phyloP scores from a whole-genome alignment of 2,888 invertebrate species.

The Apomyelois bistriatella region DNA sequence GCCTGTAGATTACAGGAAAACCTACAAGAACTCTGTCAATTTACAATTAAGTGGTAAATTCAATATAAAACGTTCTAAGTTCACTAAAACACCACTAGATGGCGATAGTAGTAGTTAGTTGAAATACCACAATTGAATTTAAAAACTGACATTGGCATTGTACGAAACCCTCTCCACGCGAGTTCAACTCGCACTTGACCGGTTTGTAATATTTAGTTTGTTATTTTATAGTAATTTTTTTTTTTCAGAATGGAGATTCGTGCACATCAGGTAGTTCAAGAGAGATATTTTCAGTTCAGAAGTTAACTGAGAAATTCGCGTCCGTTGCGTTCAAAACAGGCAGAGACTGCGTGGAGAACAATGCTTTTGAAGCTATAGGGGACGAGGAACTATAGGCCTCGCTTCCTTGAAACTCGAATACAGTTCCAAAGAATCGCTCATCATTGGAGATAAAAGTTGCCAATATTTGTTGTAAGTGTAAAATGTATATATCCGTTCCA shows the following conservation, averaged over 20 bases:
- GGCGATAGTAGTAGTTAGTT: no score
- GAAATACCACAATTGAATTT: no score
- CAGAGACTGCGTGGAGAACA: conserved; percentile 90
- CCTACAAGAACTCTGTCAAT: no score
- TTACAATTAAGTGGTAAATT: no score
- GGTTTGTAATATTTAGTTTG: no score
- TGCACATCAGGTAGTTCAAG: conserved; percentile 73
- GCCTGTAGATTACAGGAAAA: no score
- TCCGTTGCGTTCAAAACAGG: conserved; percentile 85
- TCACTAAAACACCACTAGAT: no score
- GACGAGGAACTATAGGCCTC: conserved; percentile 90
- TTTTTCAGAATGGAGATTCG: conserved; percentile 79
- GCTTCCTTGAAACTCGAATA: not conserved
- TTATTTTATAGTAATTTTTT: no score
- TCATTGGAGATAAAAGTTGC: conserved; percentile 44
- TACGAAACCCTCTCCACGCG: no score
- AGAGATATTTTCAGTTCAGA: conserved; percentile 88
- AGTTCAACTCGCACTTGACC: no score
- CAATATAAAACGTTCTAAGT: no score
- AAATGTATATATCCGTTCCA: conserved; percentile 23
- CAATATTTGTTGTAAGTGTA: conserved; percentile 47
- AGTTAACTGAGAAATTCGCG: conserved; percentile 85
- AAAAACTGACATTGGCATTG: no score
- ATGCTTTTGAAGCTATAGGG: conserved; percentile 96
- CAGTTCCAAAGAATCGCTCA: conserved; percentile 46